A percentile compares a stretch with the other conserved stretches of the same genome.
Conservation (phyloP, 2,113 vertebrate species). For the Loxodonta africana region DNA sequence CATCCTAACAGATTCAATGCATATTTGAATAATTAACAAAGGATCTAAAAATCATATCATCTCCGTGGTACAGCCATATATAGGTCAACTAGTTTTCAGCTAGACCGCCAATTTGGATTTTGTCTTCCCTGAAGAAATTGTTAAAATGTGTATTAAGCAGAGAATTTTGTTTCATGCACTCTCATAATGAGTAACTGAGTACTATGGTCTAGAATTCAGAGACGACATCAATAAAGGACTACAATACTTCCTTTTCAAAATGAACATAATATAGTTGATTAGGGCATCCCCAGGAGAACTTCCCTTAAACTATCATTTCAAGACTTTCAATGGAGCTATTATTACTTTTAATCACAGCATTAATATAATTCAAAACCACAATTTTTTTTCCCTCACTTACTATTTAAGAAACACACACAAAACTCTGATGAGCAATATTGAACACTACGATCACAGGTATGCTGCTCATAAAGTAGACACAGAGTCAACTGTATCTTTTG, state of each 20-base stretch:
- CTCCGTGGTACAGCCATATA: fast-evolving
- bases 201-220: not conserved
- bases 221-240: fast-evolving
- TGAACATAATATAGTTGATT: not conserved
- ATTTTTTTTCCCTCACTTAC: not conserved
- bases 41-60: no score
- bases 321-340: not conserved
- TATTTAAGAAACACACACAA: not conserved
- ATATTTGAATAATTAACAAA: fast-evolving
- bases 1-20: fast-evolving
- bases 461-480: fast-evolving
- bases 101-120: not conserved
- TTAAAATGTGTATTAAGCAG: not conserved
- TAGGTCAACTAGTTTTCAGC: not conserved
- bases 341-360: not conserved
- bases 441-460: not conserved
- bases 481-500: not conserved
- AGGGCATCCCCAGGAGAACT: not conserved
- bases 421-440: not conserved
- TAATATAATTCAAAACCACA: not conserved
- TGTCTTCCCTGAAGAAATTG: not conserved
- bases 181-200: not conserved
- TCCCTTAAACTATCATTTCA: not conserved
- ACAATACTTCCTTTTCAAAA: not conserved
- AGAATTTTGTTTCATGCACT: not conserved